Evolutionary conservation across 2,797 vertebrate species (phyloP).

Genomic region (Sebastes minor): DNA sequence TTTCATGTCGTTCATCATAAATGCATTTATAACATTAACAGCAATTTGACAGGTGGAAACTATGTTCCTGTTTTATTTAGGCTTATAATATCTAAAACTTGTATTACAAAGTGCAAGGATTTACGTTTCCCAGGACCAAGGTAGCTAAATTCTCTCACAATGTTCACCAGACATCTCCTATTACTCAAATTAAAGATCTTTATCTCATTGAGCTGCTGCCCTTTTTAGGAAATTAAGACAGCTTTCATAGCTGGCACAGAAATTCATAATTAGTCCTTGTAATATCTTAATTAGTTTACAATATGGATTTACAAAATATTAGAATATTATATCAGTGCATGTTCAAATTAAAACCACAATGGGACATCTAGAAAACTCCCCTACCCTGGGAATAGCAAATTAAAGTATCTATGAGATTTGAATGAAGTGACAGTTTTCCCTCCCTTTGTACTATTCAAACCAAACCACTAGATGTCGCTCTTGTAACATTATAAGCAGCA

Average conservation of each 20-base stretch:
- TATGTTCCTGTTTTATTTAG: neutral
- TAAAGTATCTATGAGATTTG: neutral
- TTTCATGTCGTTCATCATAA: neutral
- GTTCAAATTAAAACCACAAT: neutral
- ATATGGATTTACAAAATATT: neutral
- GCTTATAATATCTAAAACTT: neutral
- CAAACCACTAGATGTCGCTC: slow-evolving; percentile 71
- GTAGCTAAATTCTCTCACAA: neutral
- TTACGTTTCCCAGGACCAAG: neutral
- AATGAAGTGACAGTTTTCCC: neutral
- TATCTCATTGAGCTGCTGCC: slow-evolving; percentile 28
- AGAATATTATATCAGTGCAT: neutral
- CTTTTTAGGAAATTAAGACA: slow-evolving; percentile 40
- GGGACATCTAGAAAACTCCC: neutral
- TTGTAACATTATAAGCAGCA: slow-evolving; percentile 33
- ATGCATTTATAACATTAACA: neutral
- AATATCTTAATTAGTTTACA: slow-evolving; percentile 20
- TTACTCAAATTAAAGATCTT: slow-evolving; percentile 51
- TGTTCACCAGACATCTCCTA: neutral
- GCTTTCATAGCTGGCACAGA: slow-evolving; percentile 12
- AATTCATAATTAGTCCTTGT: slow-evolving; percentile 12
- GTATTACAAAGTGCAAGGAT: neutral
- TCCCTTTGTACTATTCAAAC: slow-evolving; percentile 35
- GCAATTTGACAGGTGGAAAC: neutral
- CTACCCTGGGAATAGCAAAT: neutral